Base-by-base conservation (phyloP, 92 coral and sea anemone genomes). In the Umimayanthus chanpuru region DNA sequence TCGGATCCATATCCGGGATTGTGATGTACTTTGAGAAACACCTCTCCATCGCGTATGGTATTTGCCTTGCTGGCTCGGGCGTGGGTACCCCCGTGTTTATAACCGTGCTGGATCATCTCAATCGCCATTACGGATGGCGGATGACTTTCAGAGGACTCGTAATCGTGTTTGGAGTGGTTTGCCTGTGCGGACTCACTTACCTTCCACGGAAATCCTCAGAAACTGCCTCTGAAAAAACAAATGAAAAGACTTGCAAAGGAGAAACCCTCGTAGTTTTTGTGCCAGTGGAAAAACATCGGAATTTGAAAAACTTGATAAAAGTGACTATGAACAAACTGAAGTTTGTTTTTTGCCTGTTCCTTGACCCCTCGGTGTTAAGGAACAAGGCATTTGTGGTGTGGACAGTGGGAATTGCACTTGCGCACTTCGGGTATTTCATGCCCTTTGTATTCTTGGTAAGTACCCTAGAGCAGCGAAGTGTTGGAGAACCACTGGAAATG, bases 361-460 rank as follows among this genome's bases (percentile, higher is more conserved):
- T 93, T 75, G 96, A 93, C 44, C 93, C 89, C 26, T 91, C 86
- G 25, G 89, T 88, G 36, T 90, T 95, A 76, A 86, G 78, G 73
- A 94, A 96, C 88, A 93, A 81, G 73, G 95, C 89, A 26, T 96
- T 94, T 90, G 85, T 89, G 30, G 84, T 90, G 41, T 94, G 95
- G 98, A 86, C 91, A 30, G 75, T 85, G 12, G 85, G 98, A 11
- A 92, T 96, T 25, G 93, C 93, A 26, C 90, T 89, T 65, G 89
- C 95, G 44, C 94, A 94, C 86, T 72, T 96, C 76, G 98, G 96
- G 41, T 96, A 94, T 64, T 81, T 96, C 81, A 96, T 96, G 76
- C 98, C 98, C 26, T 92, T 93, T 75, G 95, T 96, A 12, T 97
- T 94, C 80, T 90, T 94, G 98, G 98, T 96, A 90, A 89, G 97